Conservation (phyloP, 1,140 invertebrate species). For the Drosophila lini region DNA sequence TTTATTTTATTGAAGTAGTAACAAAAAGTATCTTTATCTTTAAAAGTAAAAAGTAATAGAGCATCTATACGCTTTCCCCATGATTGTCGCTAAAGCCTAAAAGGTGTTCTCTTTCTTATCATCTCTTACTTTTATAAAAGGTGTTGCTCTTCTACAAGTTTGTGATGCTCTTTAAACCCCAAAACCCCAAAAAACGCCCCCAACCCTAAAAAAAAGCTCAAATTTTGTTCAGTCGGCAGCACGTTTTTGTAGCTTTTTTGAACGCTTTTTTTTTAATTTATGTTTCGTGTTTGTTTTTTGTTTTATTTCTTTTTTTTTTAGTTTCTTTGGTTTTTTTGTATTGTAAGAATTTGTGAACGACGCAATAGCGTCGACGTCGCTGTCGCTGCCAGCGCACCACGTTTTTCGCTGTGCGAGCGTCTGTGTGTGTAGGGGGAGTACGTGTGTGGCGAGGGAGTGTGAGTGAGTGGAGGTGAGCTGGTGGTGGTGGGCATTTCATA, state of each 20-base stretch:
- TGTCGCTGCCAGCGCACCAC: constrained; percentile 53
- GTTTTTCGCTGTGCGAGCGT: constrained; percentile 49
- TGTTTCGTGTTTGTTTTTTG: constrained; percentile 2
- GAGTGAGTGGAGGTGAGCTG: constrained; percentile 4
- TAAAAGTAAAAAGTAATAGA: too few species aligned
- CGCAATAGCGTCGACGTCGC: constrained; percentile 60
- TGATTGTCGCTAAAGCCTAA: neutral
- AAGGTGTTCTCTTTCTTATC: constrained; percentile 4
- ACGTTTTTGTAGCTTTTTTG: constrained; percentile 12
- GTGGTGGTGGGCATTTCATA: constrained; percentile 54
- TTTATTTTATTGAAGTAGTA: too few species aligned
- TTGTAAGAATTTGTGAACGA: constrained; percentile 60
- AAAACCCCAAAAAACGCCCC: constrained; percentile 7
- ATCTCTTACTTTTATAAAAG: constrained; percentile 14
- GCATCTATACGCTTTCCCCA: neutral
- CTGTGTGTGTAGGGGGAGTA: constrained; percentile 12
- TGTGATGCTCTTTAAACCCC: constrained; percentile 14
- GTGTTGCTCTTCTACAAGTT: constrained; percentile 13
- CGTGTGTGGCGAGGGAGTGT: constrained; percentile 3
- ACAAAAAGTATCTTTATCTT: too few species aligned
- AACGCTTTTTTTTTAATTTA: neutral
- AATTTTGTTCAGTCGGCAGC: constrained; percentile 1
- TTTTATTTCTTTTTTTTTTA: constrained; percentile 28
- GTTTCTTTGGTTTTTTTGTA: constrained; percentile 8
- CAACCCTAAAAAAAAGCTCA: constrained; percentile 22